Evolutionary conservation across 2,797 vertebrate species (phyloP).

Genomic region (Sternotherus odoratus): DNA sequence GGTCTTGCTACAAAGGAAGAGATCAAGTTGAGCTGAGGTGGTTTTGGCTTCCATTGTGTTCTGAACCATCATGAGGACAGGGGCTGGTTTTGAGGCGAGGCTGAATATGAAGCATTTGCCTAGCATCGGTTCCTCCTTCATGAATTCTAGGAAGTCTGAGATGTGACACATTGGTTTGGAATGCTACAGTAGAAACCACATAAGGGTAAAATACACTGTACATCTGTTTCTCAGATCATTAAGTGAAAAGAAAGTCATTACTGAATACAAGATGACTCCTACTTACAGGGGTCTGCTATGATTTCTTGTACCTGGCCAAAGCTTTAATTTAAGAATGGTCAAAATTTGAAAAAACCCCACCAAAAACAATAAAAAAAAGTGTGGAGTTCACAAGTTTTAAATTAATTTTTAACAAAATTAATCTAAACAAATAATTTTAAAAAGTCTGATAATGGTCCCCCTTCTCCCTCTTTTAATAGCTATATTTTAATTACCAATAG

Average conservation of each 20-base stretch:
- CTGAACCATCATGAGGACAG: not conserved
- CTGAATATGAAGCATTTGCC: not conserved
- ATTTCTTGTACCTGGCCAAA: not conserved
- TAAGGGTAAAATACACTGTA: not conserved
- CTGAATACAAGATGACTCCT: rapidly evolving
- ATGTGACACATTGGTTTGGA: not conserved
- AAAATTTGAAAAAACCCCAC: not conserved
- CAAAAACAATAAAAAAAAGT: not conserved
- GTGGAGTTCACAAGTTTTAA: not conserved
- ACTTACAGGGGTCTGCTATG: not conserved
- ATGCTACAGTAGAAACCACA: slow-evolving; percentile 1
- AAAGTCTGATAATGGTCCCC: not conserved
- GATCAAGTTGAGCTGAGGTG: not conserved
- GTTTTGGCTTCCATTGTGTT: not conserved
- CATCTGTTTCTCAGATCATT: rapidly evolving
- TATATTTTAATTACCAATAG: not conserved
- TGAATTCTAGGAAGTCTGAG: not conserved
- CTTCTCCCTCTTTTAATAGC: not conserved
- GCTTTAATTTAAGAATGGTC: not conserved
- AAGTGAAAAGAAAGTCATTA: not conserved
- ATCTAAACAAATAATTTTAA: not conserved
- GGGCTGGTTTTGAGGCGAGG: not conserved
- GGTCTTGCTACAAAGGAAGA: not conserved
- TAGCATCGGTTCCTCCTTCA: not conserved
- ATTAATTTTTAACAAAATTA: not conserved